Evolutionary conservation across 2,888 invertebrate species (phyloP), one percentile per base, ranked within the genome.

Genomic region (Noctuana brunneofusca): DNA sequence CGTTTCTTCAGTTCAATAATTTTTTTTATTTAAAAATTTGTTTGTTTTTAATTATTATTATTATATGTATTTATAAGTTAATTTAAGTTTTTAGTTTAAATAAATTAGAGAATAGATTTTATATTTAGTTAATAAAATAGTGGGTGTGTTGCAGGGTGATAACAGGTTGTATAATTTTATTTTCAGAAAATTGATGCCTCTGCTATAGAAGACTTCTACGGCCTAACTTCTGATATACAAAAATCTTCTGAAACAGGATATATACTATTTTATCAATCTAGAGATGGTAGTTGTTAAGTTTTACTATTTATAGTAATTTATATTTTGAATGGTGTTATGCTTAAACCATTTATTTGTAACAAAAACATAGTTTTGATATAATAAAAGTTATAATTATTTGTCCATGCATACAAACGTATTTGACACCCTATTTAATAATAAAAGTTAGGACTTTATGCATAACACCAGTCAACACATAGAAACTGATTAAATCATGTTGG

Each of bases 171-270:
- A 35, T 12, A 11, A 8, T 35, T 30, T 18, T 24, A 65, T 68
- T 66, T 65, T 30, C 92, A 98, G 98, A 99, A 99, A 96, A 99
- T 99, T 79, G 99, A 99, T 85, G 97, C 98, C 59, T 97, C 98
- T 64, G 96, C 97, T 72, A 99, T 99, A 90, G 99, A 99, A 93
- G 99, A 99, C 89, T 99, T 99, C 91, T 99, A 99, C 92, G 99
- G 99, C 81, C 95, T 99, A 80, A 98, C 99, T 64, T 98, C 98
- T 67, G 99, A 99, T 87, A 96, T 98, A 82, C 99, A 99, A 87
- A 99, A 99, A 91, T 99, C 98, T 70, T 99, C 99, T 41, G 99
- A 99, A 92, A 99, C 99, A 59, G 99, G 99, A 76, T 99, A 99
- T 91, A 99, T 99, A 84, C 93, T 99, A 77, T 99, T 99, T 92